These are phyloP conservation scores for Torymus aiolomorphi DNA, from an alignment of 2,888 invertebrate species.

Conservation along the genomic window DNA sequence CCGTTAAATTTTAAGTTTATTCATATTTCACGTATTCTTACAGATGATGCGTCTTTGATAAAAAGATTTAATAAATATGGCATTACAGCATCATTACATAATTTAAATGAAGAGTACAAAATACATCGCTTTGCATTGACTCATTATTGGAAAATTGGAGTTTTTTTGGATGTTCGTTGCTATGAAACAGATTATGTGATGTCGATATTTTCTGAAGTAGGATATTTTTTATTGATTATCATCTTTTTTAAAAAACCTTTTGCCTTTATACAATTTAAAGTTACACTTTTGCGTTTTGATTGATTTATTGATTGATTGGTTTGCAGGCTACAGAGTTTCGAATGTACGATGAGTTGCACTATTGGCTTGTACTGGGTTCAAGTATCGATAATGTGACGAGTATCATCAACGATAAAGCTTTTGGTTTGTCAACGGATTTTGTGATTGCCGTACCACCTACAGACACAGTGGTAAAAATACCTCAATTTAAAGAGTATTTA, in stretches of 20 bases:
- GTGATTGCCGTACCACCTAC: conserved; percentile 58
- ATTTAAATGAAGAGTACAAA: neutral
- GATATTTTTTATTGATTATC: too few relatives aligned
- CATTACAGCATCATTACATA: neutral
- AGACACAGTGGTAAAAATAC: too few relatives aligned
- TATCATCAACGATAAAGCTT: conserved; percentile 61
- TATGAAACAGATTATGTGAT: neutral
- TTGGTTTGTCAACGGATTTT: conserved; percentile 63
- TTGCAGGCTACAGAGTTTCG: conserved; percentile 34
- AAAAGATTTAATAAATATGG: conserved; percentile 31
- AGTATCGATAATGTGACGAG: conserved; percentile 54
- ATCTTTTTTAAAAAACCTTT: too few relatives aligned
- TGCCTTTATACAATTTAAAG: too few relatives aligned
- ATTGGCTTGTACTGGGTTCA: conserved; percentile 61
- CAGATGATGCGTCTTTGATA: conserved; percentile 40
- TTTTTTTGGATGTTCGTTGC: conserved; percentile 40
- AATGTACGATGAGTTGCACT: conserved; percentile 41
- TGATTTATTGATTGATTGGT: neutral
- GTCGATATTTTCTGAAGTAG: too few relatives aligned
- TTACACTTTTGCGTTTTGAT: too few relatives aligned
- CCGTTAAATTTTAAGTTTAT: neutral
- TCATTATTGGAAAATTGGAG: conserved; percentile 37
- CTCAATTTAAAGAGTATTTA: too few relatives aligned
- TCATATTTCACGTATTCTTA: neutral
- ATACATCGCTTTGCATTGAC: conserved; percentile 31